Evolutionary conservation across 1,140 invertebrate species (phyloP).

Genomic region (Pseudomyrmex gracilis): DNA sequence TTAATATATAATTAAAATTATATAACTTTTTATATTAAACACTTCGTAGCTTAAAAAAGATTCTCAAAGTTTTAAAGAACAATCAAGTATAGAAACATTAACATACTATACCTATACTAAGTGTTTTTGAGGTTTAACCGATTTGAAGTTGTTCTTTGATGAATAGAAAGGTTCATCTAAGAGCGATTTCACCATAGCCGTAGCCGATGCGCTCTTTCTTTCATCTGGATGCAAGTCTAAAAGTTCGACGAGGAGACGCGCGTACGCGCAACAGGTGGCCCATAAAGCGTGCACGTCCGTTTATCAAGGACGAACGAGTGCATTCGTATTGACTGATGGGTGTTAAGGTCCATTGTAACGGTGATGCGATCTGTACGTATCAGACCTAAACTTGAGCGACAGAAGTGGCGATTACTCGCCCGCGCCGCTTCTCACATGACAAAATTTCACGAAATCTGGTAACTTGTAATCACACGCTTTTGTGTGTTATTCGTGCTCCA

Average conservation of each 20-base stretch:
- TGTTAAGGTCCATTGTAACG: conserved; percentile 75
- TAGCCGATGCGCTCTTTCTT: conserved; percentile 64
- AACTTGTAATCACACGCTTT: background rate
- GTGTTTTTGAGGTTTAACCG: conserved; percentile 4
- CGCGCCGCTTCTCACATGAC: conserved; percentile 16
- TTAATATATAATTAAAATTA: background rate
- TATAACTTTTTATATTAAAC: background rate
- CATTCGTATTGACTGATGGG: conserved; percentile 81
- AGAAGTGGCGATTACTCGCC: conserved; percentile 38
- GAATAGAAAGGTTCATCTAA: conserved; percentile 56
- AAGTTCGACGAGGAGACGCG: conserved; percentile 78
- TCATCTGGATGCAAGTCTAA: conserved; percentile 76
- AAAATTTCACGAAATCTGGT: background rate
- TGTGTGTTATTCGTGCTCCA: background rate
- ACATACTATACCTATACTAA: background rate
- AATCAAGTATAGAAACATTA: background rate
- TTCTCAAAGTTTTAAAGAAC: background rate
- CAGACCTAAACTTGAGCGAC: conserved; percentile 70
- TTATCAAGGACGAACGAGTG: conserved; percentile 83
- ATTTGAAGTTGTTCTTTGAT: conserved; percentile 53
- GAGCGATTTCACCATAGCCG: conserved; percentile 51
- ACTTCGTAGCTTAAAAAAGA: background rate
- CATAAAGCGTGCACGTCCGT: conserved; percentile 81
- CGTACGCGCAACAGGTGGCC: conserved; percentile 81
- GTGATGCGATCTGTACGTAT: conserved; percentile 69